A percentile compares a stretch with the other conserved stretches of the same genome.
These are phyloP conservation scores for Pedetes capensis DNA, from an alignment of 2,113 vertebrate species.

Conservation along the genomic window DNA sequence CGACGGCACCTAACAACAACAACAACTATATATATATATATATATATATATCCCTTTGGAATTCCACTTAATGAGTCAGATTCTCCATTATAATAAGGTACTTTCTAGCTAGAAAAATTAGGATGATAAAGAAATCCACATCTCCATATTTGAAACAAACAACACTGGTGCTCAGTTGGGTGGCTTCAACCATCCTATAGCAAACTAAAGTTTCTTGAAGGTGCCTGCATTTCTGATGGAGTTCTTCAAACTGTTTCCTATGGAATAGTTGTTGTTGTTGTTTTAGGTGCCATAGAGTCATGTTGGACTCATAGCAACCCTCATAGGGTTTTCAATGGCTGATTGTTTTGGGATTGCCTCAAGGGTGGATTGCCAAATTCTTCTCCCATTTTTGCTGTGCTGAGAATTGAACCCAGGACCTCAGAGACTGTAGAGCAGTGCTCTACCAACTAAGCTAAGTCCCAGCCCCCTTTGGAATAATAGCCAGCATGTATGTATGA, in stretches of 20 bases:
- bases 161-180: background rate
- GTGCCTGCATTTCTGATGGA: background rate
- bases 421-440: too few species aligned
- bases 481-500: background rate
- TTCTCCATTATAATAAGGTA: constrained; percentile 2
- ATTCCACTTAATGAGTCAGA: background rate
- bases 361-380: too few species aligned
- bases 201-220: background rate
- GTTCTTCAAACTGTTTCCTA: background rate
- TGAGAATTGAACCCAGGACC: too few species aligned
- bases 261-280: too few species aligned
- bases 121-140: background rate
- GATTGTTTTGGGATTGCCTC: too few species aligned
- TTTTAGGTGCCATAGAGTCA: too few species aligned
- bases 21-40: too few species aligned
- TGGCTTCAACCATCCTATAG: background rate
- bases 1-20: too few species aligned
- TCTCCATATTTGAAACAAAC: background rate
- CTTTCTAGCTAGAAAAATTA: background rate
- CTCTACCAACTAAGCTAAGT: too few species aligned
- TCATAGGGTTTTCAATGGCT: too few species aligned
- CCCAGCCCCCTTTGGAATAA: background rate
- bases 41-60: background rate
- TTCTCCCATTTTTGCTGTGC: too few species aligned
- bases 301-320: too few species aligned